phyloP scores from a whole-genome alignment of 2,113 vertebrate genomes.

The Alethe diademata region DNA sequence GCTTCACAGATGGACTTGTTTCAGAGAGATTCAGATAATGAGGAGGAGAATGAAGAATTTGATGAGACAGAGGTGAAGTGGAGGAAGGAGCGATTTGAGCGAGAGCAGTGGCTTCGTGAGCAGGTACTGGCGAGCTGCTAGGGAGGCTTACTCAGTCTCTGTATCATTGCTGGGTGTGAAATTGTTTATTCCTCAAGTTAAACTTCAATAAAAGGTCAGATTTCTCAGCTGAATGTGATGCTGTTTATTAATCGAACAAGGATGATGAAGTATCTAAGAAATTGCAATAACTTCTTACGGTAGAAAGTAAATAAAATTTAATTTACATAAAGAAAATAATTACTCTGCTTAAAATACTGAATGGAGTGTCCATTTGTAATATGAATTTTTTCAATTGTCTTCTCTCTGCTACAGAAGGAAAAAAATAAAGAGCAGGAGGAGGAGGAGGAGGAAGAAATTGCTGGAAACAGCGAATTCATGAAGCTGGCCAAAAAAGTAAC shows the following conservation, averaged over 20 bases:
- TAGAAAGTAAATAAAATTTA: not conserved
- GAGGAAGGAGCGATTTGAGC: slow-evolving; percentile 89
- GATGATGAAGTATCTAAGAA: not conserved
- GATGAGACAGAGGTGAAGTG: slow-evolving; percentile 85
- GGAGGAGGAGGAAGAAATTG: slow-evolving; percentile 79
- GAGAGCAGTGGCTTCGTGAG: slow-evolving; percentile 92
- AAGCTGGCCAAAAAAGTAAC: slow-evolving; percentile 92
- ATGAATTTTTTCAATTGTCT: not conserved
- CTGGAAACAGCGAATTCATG: slow-evolving; percentile 91
- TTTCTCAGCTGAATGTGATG: not conserved
- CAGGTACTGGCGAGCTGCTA: slow-evolving; percentile 75
- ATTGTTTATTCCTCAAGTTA: not conserved
- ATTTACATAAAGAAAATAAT: not conserved
- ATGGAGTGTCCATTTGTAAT: not conserved
- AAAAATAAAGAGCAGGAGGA: slow-evolving; percentile 72
- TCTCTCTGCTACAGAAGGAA: slow-evolving; percentile 78
- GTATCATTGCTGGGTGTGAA: not conserved
- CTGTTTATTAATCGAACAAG: not conserved
- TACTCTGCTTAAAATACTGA: not conserved
- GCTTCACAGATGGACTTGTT: slow-evolving; percentile 76
- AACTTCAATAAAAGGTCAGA: not conserved
- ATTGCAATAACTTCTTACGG: not conserved
- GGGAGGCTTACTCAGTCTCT: not conserved
- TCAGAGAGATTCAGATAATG: slow-evolving; percentile 76
- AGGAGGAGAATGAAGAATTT: slow-evolving; percentile 81